These are phyloP conservation scores for Strigamia maritima DNA, from an alignment of 2,888 invertebrate genomes.

Conservation along the genomic window DNA sequence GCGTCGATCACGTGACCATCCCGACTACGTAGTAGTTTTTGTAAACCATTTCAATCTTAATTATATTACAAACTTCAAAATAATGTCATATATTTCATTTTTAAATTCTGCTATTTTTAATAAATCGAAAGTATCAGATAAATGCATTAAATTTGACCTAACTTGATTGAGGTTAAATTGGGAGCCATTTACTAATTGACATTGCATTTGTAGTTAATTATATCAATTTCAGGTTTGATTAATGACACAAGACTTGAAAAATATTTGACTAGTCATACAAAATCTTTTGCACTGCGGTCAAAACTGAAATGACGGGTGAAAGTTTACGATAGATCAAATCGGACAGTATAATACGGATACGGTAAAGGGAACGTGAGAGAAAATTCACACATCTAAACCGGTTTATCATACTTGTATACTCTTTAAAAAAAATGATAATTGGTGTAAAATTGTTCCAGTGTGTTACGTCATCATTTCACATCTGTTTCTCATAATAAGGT, in stretches of 20 bases:
- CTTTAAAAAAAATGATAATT: no score
- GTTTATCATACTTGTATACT: neutral
- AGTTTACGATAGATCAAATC: neutral
- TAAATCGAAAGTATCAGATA: neutral
- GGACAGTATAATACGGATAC: neutral
- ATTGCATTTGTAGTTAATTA: slow-evolving; percentile 1
- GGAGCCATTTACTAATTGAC: slow-evolving; percentile 29
- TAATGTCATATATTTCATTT: neutral
- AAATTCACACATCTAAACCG: neutral
- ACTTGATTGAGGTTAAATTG: slow-evolving; percentile 31
- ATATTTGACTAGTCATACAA: neutral
- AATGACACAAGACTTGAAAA: neutral
- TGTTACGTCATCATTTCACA: neutral
- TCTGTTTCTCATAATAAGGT: neutral
- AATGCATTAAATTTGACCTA: slow-evolving; percentile 30
- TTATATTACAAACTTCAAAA: neutral
- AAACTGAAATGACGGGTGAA: neutral
- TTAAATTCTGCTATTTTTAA: neutral
- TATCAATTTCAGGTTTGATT: slow-evolving; percentile 4
- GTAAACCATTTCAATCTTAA: neutral
- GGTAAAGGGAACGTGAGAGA: neutral
- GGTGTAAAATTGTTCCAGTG: neutral
- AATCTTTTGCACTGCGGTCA: neutral
- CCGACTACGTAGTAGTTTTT: no score
- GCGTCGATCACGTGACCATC: no score